Evolutionary conservation across 2,797 vertebrate genomes (phyloP), one percentile per base, ranked within the genome.

Genomic region (Ptychadena robeensis): DNA sequence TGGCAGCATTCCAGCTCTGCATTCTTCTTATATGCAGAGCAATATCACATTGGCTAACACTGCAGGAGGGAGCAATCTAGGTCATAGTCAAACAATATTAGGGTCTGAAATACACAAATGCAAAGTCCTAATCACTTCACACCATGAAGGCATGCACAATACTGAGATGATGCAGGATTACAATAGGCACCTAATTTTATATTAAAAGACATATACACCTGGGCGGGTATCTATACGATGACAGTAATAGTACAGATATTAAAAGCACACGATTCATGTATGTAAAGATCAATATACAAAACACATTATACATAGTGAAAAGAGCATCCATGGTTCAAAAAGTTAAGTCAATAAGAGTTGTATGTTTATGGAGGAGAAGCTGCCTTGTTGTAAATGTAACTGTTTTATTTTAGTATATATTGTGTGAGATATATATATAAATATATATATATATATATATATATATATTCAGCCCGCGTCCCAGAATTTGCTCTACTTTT

Each of bases 11-110:
- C 83, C 83, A 80, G 73, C 40, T 74, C 27, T 35, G 77, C 53
- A 87, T 86, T 88, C 78, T 88, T 87, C 82, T n/a, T 86, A 86
- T 63, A 44, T 61, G 73, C 77, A 37, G 35, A 80, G 69, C 35
- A 80, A 25, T 65, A 38, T 63, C 25, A 53, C 79, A 64, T 63
- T 81, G 72, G 66, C 78, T 38, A 57, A 90, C 61, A 38, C 65
- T 71, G 65, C 72, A 85, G 72, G 83, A 57, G 53, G 76, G 53
- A 65, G 64, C 64, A 64, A 80, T 81, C 78, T 85, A 85, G 83
- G 83, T 85, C 83, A 85, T 70, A 40, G 48, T 85, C 64, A 57
- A 67, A 53, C 66, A 71, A 81, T 80, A 30, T 28, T 48, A 76
- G 37, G 66, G 32, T 69, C 73, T 65, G 25, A n/a, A 40, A 69